Evolutionary conservation across 2,888 invertebrate genomes (phyloP).

Genomic region (Leucophenga maculata): DNA sequence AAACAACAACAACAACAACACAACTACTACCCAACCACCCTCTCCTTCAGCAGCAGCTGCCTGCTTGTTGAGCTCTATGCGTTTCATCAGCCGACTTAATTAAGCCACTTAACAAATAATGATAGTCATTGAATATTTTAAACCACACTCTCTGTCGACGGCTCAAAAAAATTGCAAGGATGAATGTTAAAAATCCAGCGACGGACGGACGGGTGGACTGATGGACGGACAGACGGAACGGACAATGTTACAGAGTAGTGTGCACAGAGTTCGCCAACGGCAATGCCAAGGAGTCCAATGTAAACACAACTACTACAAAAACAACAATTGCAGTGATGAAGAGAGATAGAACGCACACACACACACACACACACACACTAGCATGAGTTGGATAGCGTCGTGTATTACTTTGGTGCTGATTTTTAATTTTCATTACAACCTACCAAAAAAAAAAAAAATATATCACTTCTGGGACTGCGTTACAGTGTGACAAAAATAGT

Average conservation of each 20-base stretch:
- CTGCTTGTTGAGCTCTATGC: too few relatives aligned
- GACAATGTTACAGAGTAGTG: not conserved
- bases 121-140: slow-evolving; percentile 59
- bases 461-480: too few relatives aligned
- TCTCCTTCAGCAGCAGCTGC: not conserved
- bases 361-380: too few relatives aligned
- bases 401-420: slow-evolving; percentile 26
- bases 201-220: not conserved
- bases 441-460: slow-evolving; percentile 28
- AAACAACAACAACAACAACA: not conserved
- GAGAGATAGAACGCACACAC: not conserved
- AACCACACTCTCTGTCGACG: slow-evolving; percentile 29
- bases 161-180: not conserved
- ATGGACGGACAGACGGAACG: not conserved
- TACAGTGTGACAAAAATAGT: too few relatives aligned
- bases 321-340: not conserved
- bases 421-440: slow-evolving; percentile 40
- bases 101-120: slow-evolving; percentile 67
- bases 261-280: not conserved
- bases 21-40: not conserved
- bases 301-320: too few relatives aligned
- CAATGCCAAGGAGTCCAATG: not conserved
- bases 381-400: not conserved
- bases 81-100: slow-evolving; percentile 47
- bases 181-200: not conserved